phyloP scores from a whole-genome alignment of 1,140 invertebrate species.

The Bathynomus jamesi region DNA sequence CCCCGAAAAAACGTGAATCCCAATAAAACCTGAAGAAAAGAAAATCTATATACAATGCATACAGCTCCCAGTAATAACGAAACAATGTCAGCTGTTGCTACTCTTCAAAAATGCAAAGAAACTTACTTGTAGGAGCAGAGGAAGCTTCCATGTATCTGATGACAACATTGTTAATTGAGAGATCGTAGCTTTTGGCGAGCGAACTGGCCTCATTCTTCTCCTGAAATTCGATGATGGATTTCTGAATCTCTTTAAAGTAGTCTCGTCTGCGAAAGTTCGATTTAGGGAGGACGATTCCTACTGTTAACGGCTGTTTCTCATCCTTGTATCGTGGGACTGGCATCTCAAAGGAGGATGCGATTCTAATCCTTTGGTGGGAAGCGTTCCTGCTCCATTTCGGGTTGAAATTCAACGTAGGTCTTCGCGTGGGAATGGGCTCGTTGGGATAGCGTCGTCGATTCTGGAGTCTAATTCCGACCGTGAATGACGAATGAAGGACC shows the following conservation, averaged over 20 bases:
- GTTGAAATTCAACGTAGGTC: background rate
- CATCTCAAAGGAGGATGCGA: no score
- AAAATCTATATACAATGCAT: no score
- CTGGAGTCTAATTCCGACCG: background rate
- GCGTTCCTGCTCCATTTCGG: background rate
- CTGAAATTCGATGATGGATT: background rate
- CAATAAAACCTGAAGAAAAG: no score
- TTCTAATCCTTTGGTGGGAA: background rate
- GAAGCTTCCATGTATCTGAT: constrained; percentile 5
- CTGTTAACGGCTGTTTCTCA: background rate
- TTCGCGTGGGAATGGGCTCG: background rate
- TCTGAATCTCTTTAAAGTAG: constrained; percentile 5
- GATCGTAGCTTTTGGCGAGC: constrained; percentile 6
- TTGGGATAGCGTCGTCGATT: background rate
- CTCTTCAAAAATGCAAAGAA: background rate
- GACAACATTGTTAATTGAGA: constrained; percentile 7
- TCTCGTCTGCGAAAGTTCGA: constrained; percentile 12
- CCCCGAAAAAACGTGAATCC: no score
- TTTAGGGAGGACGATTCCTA: constrained; percentile 10
- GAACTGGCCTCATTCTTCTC: background rate
- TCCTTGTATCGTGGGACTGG: background rate
- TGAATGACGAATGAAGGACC: background rate
- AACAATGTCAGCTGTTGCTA: no score
- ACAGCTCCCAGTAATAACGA: no score
- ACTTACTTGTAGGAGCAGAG: constrained; percentile 14